These are phyloP conservation scores for Marronus borbonicus DNA, from an alignment of 2,888 invertebrate genomes.

Conservation along the genomic window DNA sequence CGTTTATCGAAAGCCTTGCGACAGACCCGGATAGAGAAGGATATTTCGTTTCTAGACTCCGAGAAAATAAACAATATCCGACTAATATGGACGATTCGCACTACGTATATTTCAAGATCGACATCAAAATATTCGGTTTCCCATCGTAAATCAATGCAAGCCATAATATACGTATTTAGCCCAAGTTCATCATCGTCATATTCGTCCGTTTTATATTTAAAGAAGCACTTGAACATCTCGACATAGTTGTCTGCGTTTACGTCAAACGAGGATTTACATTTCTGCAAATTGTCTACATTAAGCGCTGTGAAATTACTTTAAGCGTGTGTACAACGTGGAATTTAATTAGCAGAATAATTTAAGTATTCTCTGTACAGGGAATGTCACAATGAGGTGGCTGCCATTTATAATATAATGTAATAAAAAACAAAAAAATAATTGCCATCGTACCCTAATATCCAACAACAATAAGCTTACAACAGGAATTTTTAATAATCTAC, in stretches of 20 bases:
- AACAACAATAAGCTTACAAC: too few relatives aligned
- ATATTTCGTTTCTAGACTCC: not conserved
- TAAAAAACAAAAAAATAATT: too few relatives aligned
- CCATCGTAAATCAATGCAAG: not conserved
- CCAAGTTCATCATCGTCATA: too few relatives aligned
- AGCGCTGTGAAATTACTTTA: not conserved
- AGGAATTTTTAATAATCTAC: too few relatives aligned
- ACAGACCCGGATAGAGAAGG: not conserved
- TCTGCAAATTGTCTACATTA: not conserved
- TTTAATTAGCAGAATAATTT: too few relatives aligned
- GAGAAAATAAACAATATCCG: slow-evolving; percentile 2
- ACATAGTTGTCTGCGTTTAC: not conserved
- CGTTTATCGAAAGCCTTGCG: too few relatives aligned
- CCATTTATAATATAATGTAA: too few relatives aligned
- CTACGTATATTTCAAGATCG: not conserved
- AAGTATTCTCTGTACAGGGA: too few relatives aligned
- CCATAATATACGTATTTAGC: not conserved
- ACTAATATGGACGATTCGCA: not conserved
- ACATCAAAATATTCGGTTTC: slow-evolving; percentile 12
- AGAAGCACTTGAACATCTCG: slow-evolving; percentile 5
- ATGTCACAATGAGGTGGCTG: too few relatives aligned
- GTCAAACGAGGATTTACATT: slow-evolving; percentile 3
- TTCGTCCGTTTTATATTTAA: slow-evolving; percentile 14
- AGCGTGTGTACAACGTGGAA: too few relatives aligned
- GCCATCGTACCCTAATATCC: too few relatives aligned